A percentile compares a stretch with the other conserved stretches of the same genome.
phyloP scores from a whole-genome alignment of 1,140 invertebrate genomes.

The Cotesia typhae region DNA sequence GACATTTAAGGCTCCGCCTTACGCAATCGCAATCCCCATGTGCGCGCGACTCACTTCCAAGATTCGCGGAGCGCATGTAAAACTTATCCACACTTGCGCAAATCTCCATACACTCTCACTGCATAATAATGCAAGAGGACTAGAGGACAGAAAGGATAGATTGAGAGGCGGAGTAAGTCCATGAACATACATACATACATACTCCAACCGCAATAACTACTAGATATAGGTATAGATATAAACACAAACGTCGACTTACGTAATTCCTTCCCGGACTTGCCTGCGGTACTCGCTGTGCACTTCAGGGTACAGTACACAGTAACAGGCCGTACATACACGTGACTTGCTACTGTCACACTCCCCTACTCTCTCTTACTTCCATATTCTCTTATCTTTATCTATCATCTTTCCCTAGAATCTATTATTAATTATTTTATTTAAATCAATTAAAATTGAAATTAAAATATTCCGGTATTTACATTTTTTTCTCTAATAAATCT shows the following conservation, averaged over 20 bases:
- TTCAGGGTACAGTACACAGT: background rate
- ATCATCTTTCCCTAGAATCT: too few relatives aligned
- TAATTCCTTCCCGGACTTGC: conserved; percentile 30
- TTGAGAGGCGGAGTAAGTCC: conserved; percentile 8
- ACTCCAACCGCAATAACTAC: background rate
- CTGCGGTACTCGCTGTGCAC: too few relatives aligned
- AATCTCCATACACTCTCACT: too few relatives aligned
- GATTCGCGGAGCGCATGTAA: conserved; percentile 7
- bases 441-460: too few relatives aligned
- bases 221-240: background rate
- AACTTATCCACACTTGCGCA: background rate
- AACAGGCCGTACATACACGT: conserved; percentile 10
- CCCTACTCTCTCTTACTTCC: background rate
- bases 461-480: too few relatives aligned
- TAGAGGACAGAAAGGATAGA: conserved; percentile 6
- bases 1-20: conserved; percentile 11
- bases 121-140: background rate
- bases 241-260: conserved; percentile 12
- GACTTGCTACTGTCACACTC: background rate
- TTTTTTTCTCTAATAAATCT: too few relatives aligned
- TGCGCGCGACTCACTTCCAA: background rate
- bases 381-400: background rate
- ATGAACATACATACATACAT: background rate
- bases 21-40: conserved; percentile 18
- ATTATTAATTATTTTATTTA: too few relatives aligned